Base-by-base conservation (phyloP, 2,797 vertebrate genomes). In the Darevskia nairensis region DNA sequence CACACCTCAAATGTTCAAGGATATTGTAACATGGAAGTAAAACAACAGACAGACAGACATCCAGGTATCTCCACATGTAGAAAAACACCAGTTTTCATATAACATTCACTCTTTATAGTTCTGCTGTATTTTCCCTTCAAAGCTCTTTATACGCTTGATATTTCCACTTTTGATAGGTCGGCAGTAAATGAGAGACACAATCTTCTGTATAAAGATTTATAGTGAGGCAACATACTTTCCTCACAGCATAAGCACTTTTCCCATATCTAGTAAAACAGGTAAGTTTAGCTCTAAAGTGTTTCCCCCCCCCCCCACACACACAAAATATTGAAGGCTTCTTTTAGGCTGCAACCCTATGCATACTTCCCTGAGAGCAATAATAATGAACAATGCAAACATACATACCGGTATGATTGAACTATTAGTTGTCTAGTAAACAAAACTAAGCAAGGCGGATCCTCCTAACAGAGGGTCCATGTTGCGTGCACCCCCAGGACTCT, bases 201-300 rank as follows among this genome's bases (percentile, higher is more conserved):
- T 90, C 23, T 93, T 95, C 76, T 93, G 23, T 59, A 91, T 87
- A 80, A 93, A 94, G 91, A 92, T 92, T 95, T 94, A 94, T 81
- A 84, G 44, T 9, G 82, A 91, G 41, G 25, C 13, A 95, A 91
- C 35, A 91, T 74, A 8, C 1, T 88, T 93, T 94, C 59, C 69
- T 95, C 90, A 95, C 90, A 72, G 59, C 78, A 41, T 94, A 95
- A 94, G 78, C 84, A 92, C 87, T 95, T 95, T 93, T 83, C 69
- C 89, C 71, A 88, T 88, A 61, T 86, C 80, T 77, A 84, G 84
- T 86, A 93, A 91, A 91, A 93, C 8, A 29, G 89, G 85, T 91
- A 90, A 61, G 17, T 94, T 90, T 93, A 88, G 10, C 85, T 88
- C 74, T 89, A 95, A 94, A 89, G 82, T 46, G 76, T n/a, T 35